Evolutionary conservation across 2,797 vertebrate genomes (phyloP).

Genomic region (Agapornis canus): DNA sequence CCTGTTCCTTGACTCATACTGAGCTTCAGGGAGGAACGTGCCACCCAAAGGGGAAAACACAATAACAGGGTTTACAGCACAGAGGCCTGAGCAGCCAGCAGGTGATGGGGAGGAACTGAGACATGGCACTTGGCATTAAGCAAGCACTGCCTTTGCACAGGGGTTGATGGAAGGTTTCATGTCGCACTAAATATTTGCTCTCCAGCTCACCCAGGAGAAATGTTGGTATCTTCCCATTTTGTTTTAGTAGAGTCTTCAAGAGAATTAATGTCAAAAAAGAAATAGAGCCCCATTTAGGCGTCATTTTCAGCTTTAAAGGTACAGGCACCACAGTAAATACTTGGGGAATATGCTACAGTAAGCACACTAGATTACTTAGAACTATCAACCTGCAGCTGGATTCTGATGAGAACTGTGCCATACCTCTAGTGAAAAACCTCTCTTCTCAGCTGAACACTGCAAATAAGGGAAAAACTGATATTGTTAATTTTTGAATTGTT

Average conservation of each 20-base stretch:
- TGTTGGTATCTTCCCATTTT: slow-evolving; percentile 23
- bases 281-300: slow-evolving; percentile 4
- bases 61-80: slow-evolving; percentile 14
- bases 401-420: neutral
- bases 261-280: slow-evolving; percentile 40
- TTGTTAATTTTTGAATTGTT: neutral
- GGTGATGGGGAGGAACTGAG: neutral
- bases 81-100: neutral
- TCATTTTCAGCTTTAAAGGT: slow-evolving; percentile 36
- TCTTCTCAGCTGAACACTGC: neutral
- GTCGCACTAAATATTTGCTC: neutral
- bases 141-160: neutral
- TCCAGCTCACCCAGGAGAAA: neutral
- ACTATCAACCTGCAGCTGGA: neutral
- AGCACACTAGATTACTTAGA: neutral
- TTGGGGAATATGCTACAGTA: neutral
- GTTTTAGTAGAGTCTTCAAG: slow-evolving; percentile 23
- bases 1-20: neutral
- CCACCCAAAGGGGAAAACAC: slow-evolving; percentile 36
- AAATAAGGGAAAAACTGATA: neutral
- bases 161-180: neutral
- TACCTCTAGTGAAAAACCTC: neutral
- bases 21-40: slow-evolving; percentile 1
- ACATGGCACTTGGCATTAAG: neutral
- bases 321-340: neutral